Evolutionary conservation across 64 coral and sea anemone genomes (phyloP), one percentile per base, ranked within the genome.

Genomic region (Porites lutea): DNA sequence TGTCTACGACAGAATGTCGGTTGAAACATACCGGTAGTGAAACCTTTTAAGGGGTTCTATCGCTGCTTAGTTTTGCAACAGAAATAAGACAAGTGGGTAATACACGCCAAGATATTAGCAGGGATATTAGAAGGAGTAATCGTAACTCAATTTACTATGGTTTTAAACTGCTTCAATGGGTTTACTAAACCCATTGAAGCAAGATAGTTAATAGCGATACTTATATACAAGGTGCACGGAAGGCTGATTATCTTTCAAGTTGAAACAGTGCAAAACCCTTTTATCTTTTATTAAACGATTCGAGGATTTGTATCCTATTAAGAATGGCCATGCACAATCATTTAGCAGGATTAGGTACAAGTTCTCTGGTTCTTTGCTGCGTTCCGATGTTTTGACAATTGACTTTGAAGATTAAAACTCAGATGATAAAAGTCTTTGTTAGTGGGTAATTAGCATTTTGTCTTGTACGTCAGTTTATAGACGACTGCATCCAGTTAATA

Each of bases 301-400:
- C 27, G 27, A 37, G 27, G 27, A 37, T 37, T 37, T 37, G 27
- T 37, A 37, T 37, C 27, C 27, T 37, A 37, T 37, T 57, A 57
- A 57, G 12, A 57, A 57, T 57, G 54, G 7, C 5, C 54, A 3
- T 57, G 7, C 54, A 57, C 54, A 57, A 57, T 57, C 3, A 57
- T 37, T 37, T 37, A 57, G 7, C 54, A 57, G 1, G 54, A 57
- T 57, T 57, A 57, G 54, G 1, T 57, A 57, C 54, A 57, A 57
- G 54, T 57, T 57, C 3, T 50, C 16, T 18, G 13, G 59, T 68
- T 84, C 44, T 84, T 82, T 57, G 54, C 46, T 84, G 19, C 47
- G 63, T 65, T 50, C 48, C 62, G 13, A 51, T 83, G 80, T 83
- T 83, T 66, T 83, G 80, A 83, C 80, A 83, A 58, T 82, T 82